phyloP scores from a whole-genome alignment of 2,888 invertebrate genomes.

The Charanyca ferruginea region DNA sequence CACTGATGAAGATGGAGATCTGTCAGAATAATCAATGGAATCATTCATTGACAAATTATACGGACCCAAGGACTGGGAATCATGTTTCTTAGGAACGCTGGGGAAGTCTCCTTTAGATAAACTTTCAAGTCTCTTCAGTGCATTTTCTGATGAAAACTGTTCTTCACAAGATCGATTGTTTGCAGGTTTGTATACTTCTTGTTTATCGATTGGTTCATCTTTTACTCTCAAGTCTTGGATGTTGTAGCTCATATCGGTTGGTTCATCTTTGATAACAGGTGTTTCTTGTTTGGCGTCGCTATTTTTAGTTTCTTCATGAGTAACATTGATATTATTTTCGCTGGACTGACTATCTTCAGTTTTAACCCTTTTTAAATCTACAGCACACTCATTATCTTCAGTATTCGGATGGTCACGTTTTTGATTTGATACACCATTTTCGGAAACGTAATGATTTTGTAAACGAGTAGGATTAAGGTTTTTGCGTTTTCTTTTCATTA shows the following conservation, averaged over 20 bases:
- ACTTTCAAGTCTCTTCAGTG: conserved; percentile 94
- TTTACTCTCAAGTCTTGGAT: conserved; percentile 83
- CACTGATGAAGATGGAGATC: conserved; percentile 92
- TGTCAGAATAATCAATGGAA: conserved; percentile 85
- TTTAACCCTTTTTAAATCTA: conserved; percentile 85
- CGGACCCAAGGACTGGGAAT: conserved; percentile 76
- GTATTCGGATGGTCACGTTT: conserved; percentile 71
- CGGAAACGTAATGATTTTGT: conserved; percentile 84
- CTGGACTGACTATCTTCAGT: conserved; percentile 70
- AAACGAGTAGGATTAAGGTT: conserved; percentile 96
- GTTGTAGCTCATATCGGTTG: conserved; percentile 72
- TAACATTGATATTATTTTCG: conserved; percentile 54
- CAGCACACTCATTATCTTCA: conserved; percentile 73
- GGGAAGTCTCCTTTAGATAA: conserved; percentile 95
- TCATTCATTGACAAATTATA: conserved; percentile 84
- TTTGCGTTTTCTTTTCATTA: conserved; percentile 96
- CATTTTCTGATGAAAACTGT: conserved; percentile 91
- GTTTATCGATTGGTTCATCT: conserved; percentile 81
- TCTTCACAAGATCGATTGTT: conserved; percentile 68
- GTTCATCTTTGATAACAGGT: conserved; percentile 76
- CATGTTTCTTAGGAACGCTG: conserved; percentile 78
- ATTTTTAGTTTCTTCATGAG: conserved; percentile 64
- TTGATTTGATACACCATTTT: conserved; percentile 68
- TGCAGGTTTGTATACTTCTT: conserved; percentile 77
- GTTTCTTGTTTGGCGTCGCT: conserved; percentile 81